Conservation (phyloP, 2,888 invertebrate genomes). For the Lapara coniferarum region DNA sequence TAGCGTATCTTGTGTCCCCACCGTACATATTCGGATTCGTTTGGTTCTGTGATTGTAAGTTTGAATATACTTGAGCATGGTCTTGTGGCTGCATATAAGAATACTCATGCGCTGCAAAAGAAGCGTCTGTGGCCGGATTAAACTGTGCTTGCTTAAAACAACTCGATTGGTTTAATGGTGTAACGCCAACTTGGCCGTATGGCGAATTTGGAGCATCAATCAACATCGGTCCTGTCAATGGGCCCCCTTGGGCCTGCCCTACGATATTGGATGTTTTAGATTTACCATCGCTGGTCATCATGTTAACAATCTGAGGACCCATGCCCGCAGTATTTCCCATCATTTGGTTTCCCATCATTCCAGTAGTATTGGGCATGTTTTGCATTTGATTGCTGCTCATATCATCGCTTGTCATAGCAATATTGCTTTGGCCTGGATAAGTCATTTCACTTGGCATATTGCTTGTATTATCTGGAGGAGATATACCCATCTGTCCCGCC, state of each 20-base stretch:
- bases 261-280: conserved; percentile 31
- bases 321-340: conserved; percentile 52
- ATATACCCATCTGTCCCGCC: conserved; percentile 58
- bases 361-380: conserved; percentile 2
- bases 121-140: conserved; percentile 33
- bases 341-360: conserved; percentile 31
- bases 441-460: neutral
- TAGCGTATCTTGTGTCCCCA: neutral
- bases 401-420: conserved; percentile 24
- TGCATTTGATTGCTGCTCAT: neutral
- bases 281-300: conserved; percentile 54
- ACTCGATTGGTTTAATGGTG: conserved; percentile 34
- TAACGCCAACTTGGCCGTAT: conserved; percentile 44
- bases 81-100: conserved; percentile 26
- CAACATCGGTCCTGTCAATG: conserved; percentile 35
- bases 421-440: conserved; percentile 18
- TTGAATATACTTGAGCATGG: conserved; percentile 34
- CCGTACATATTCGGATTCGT: neutral
- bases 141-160: conserved; percentile 35
- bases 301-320: conserved; percentile 66
- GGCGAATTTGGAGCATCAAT: conserved; percentile 51
- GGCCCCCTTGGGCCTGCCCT: neutral
- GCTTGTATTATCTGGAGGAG: conserved; percentile 26
- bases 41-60: conserved; percentile 6
- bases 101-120: conserved; percentile 37